Base-by-base conservation (phyloP, 2,113 vertebrate species). In the Xenopus laevis region DNA sequence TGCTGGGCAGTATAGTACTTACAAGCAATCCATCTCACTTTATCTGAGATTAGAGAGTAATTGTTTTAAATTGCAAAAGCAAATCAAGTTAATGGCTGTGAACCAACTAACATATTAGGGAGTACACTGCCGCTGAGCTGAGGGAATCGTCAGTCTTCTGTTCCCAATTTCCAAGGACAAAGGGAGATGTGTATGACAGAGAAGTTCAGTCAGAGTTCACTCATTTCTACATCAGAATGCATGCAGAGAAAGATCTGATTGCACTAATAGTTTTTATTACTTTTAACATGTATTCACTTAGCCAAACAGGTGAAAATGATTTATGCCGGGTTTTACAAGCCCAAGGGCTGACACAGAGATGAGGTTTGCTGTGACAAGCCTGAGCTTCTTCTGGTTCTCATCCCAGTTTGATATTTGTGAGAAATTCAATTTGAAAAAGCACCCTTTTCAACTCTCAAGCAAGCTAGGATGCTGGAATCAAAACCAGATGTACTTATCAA, bases 401-500 rank as follows among this genome's bases (percentile, higher is more conserved):
- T 92, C 91, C 92, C 84, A 81, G 85, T 83, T 85, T 91, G 90
- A 90, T 89, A 93, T 93, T 87, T 91, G 93, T 95, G 93, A 96
- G 94, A 97, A 97, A 96, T 95, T 95, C 89, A 94, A 96, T 96
- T 94, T 88, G 86, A 82, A 68, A 82, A 85, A 84, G 77, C 81
- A 85, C 89, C 86, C 91, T 93, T 92, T 92, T 91, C 90, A 93
- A 94, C 93, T 94, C 92, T 83, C 89, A 92, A 94, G 93, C 90
- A 83, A 94, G 90, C 90, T 93, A 65, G 83, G 92, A 89, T 87
- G 93, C 92, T 93, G 92, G 93, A 97, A 97, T 95, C 89, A 92
- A 94, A 98, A 98, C 94, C 97, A 98, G 95, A 98, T 98, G 96
- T 92, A 85, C 92, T 92, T 94, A 93, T 94, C 94, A 83, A 88